phyloP scores from a whole-genome alignment of 35 echinoderm and acorn worm species.

The Ophiothrix spiculata region DNA sequence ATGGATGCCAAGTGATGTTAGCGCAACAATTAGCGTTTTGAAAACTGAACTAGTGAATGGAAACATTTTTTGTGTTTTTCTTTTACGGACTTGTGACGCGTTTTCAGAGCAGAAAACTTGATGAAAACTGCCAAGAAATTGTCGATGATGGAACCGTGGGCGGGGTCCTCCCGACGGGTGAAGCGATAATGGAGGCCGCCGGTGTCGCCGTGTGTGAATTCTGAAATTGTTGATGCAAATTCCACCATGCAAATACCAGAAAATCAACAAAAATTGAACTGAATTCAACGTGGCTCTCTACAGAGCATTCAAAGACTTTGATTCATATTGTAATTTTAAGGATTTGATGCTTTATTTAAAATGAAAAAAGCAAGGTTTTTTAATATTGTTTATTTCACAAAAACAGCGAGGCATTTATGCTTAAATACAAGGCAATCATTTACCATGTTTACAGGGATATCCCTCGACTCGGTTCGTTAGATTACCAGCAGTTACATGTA shows the following conservation, averaged over 20 bases:
- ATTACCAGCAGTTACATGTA: background rate
- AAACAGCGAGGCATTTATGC: background rate
- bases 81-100: background rate
- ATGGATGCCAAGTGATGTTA: constrained; percentile 97
- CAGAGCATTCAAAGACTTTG: background rate
- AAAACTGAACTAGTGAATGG: constrained; percentile 37
- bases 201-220: constrained; percentile 5
- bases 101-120: background rate
- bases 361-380: background rate
- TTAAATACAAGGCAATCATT: background rate
- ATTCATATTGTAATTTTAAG: background rate
- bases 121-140: background rate
- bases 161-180: background rate
- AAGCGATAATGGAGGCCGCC: background rate
- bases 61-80: background rate
- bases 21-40: constrained; percentile 97
- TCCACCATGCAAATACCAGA: background rate
- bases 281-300: background rate
- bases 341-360: background rate
- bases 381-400: background rate
- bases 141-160: background rate
- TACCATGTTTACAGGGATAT: background rate
- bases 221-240: background rate
- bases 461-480: background rate
- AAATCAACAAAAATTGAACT: too few species aligned